These are phyloP conservation scores for Heterodera filipjevi DNA, from an alignment of 2,888 invertebrate species.

Conservation along the genomic window DNA sequence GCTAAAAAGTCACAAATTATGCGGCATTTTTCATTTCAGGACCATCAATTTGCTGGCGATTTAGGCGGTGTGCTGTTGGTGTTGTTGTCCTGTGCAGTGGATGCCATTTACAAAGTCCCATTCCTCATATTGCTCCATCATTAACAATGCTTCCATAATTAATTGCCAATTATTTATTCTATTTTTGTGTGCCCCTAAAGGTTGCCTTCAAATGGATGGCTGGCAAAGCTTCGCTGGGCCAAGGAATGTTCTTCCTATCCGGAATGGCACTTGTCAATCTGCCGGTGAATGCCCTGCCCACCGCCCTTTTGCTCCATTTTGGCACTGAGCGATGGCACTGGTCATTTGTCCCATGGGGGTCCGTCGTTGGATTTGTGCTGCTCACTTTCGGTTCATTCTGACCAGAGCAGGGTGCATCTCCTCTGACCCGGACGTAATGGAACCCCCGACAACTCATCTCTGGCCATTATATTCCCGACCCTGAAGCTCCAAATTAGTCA, in stretches of 20 bases:
- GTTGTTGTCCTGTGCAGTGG: conserved; percentile 86
- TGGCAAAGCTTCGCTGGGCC: conserved; percentile 87
- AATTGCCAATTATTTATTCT: no score
- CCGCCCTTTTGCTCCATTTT: conserved; percentile 82
- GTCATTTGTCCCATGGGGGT: conserved; percentile 84
- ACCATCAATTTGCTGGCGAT: conserved; percentile 50
- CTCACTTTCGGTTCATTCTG: conserved; percentile 60
- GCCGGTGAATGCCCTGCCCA: conserved; percentile 71
- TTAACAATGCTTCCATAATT: no score
- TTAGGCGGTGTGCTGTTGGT: conserved; percentile 82
- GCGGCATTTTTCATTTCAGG: conserved; percentile 34
- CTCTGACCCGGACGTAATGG: no score
- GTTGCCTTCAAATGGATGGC: conserved; percentile 91
- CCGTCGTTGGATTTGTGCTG: conserved; percentile 76
- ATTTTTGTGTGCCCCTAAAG: conserved; percentile 71
- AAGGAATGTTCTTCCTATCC: conserved; percentile 89
- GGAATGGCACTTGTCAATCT: conserved; percentile 86
- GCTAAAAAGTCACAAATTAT: no score
- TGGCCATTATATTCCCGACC: neutral
- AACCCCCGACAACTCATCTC: no score
- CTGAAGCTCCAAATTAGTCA: no score
- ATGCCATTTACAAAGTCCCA: conserved; percentile 89
- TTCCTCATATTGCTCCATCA: no score
- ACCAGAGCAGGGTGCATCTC: no score
- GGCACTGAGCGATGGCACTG: conserved; percentile 83